Conservation (phyloP, 1,140 invertebrate species). For the Andrena cerasifolii region DNA sequence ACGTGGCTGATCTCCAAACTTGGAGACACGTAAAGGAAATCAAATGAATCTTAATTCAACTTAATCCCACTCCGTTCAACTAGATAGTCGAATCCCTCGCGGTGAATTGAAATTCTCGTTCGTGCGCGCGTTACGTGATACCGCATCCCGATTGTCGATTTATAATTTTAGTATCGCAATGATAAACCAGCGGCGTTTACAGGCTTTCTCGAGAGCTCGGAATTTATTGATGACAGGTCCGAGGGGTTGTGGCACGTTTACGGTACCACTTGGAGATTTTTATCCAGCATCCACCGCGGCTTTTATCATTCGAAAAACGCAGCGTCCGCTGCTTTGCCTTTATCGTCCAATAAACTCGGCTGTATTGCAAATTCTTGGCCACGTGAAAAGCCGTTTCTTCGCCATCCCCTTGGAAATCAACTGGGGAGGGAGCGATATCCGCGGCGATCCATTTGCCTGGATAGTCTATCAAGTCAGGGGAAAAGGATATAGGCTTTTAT, state of each 20-base stretch:
- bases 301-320: conserved; percentile 54
- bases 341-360: conserved; percentile 63
- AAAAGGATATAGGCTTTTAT: not conserved
- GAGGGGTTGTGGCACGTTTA: conserved; percentile 30
- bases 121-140: not conserved
- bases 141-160: conserved; percentile 47
- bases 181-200: conserved; percentile 37
- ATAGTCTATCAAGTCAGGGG: not conserved
- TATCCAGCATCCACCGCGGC: conserved; percentile 18
- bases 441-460: not conserved
- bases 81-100: not conserved
- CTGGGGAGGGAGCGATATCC: not conserved
- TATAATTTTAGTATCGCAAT: conserved; percentile 48
- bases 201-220: conserved; percentile 22
- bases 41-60: too few species aligned
- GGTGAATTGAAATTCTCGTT: not conserved
- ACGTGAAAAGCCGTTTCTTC: conserved; percentile 46
- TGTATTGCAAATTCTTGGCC: conserved; percentile 66
- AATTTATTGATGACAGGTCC: conserved; percentile 53
- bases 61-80: too few species aligned
- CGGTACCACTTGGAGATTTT: conserved; percentile 36
- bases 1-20: too few species aligned
- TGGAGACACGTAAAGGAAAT: too few species aligned
- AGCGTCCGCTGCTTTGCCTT: conserved; percentile 50
- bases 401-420: not conserved